These are phyloP conservation scores for Ctenomys sociabilis DNA, from an alignment of 2,113 vertebrate genomes.

Conservation along the genomic window DNA sequence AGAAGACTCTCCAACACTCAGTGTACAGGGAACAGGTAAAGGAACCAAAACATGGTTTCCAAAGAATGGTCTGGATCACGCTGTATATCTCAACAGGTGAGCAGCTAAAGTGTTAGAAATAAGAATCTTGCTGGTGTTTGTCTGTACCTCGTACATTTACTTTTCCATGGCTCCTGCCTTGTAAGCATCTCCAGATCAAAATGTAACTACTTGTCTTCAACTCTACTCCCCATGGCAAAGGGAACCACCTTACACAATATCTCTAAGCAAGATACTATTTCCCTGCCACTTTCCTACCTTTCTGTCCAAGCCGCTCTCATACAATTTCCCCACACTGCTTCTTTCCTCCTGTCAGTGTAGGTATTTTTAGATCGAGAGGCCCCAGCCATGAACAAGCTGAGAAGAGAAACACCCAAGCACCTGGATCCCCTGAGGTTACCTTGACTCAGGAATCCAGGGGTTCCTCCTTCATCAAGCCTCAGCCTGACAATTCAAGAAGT, in stretches of 20 bases:
- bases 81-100: neutral
- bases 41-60: neutral
- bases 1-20: neutral
- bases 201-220: neutral
- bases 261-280: neutral
- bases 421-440: neutral
- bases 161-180: neutral
- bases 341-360: neutral
- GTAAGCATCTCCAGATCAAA: neutral
- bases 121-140: neutral
- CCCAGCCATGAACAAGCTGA: neutral
- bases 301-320: neutral
- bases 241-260: neutral
- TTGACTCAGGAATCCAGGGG: constrained; percentile 43
- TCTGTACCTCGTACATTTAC: neutral
- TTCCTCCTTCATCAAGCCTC: constrained; percentile 54
- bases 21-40: neutral
- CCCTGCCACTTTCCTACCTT: neutral
- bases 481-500: constrained; percentile 48
- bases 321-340: rapidly evolving
- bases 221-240: neutral
- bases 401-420: neutral
- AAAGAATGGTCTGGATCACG: neutral
- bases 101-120: neutral
- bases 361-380: neutral